Base-by-base conservation (phyloP, 2,797 vertebrate genomes). In the Amniataba percoides region DNA sequence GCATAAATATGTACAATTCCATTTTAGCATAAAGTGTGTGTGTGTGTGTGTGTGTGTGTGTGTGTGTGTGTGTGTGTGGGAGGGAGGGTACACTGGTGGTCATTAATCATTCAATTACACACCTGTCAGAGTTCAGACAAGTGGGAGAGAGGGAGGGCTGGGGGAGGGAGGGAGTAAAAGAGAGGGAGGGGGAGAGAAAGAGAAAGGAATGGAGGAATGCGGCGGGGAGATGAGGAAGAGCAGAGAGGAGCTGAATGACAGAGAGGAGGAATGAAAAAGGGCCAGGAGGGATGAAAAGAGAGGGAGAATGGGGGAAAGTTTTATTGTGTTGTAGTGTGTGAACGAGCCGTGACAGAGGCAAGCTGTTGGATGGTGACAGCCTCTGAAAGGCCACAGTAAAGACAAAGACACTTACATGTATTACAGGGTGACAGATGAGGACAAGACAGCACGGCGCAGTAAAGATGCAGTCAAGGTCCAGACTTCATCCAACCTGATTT, bases 71-170 rank as follows among this genome's bases (percentile, higher is more conserved):
- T 59, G 52, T 46, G 49, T 61, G 67, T 64, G 51, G 36, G 23
- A 18, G 9, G 42, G 25, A 11, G 68, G 45, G 56, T 55, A 56
- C 80, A 84, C 52, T 69, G 4, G 69, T 57, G 89, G 89, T 93
- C 93, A 94, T 95, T 93, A 95, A 95, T 96, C 95, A 96, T 95
- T 93, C 92, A 94, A 96, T 96, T 95, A 95, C 94, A 95, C 94
- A 95, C 94, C 94, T 95, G 95, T 95, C 95, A 95, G 94, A 93
- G 91, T 93, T 90, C 89, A 95, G 93, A 95, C 92, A 94, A 94
- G 92, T 75, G 78, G 84, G 88, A 74, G 73, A 75, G 75, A 78
- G 60, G 55, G 66, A 23, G 57, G 59, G 65, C 16, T 42, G 68
- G 31, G 39, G 62, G 48, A 58, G 45, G n/a, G 25, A 42, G 58